A percentile compares a stretch with the other conserved stretches of the same genome.
Evolutionary conservation across 2,888 invertebrate species (phyloP).

Genomic region (Nycteola revayana): DNA sequence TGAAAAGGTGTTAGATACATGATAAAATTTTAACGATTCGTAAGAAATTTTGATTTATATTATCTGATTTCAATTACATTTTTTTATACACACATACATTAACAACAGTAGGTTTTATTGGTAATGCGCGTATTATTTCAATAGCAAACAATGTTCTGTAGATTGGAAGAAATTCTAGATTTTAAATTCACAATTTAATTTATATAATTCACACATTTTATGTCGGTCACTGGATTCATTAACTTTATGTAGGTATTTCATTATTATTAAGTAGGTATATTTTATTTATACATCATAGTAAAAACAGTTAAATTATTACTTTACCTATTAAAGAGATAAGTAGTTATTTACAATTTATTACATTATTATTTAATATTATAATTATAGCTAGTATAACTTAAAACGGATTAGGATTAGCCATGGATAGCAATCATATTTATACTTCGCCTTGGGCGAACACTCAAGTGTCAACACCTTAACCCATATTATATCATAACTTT

Average conservation of each 20-base stretch:
- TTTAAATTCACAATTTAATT: conserved; percentile 13
- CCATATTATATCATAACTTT: conserved; percentile 30
- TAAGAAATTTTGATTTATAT: conserved; percentile 44
- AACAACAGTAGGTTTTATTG: conserved; percentile 31
- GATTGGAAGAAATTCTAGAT: conserved; percentile 14
- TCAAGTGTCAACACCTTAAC: conserved; percentile 48
- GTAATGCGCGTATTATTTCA: conserved; percentile 10
- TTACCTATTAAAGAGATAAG: conserved; percentile 28
- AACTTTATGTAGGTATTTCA: conserved; percentile 46
- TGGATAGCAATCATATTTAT: conserved; percentile 32
- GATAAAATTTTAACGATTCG: conserved; percentile 37
- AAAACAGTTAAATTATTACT: conserved; percentile 35
- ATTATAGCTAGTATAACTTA: conserved; percentile 46
- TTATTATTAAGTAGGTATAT: conserved; percentile 32
- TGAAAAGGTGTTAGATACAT: conserved; percentile 48
- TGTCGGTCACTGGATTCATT: conserved; percentile 14
- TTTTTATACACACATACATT: conserved; percentile 30
- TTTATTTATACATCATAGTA: conserved; percentile 40
- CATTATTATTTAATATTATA: conserved; percentile 47
- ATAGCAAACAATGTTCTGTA: conserved; percentile 14
- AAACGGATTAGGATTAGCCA: conserved; percentile 48
- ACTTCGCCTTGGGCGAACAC: conserved; percentile 57
- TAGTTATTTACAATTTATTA: conserved; percentile 71
- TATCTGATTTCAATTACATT: conserved; percentile 36
- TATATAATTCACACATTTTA: conserved; percentile 12